Percentiles rank a stretch among this genome's conserved stretches.
phyloP scores from a whole-genome alignment of 2,888 invertebrate species.

The Lasioglossum villosulum region DNA sequence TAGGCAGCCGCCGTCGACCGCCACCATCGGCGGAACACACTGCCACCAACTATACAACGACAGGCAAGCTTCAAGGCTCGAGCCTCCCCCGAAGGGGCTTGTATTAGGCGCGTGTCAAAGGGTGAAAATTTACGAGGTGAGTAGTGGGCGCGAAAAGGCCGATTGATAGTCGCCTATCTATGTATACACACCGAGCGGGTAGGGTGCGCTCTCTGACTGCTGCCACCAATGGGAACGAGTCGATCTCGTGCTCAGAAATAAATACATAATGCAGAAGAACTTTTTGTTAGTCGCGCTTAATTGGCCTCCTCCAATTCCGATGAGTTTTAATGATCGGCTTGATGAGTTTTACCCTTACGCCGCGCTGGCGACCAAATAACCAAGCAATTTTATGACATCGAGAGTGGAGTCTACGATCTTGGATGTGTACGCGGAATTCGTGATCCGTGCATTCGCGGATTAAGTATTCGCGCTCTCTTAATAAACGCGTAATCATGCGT shows the following conservation, averaged over 20 bases:
- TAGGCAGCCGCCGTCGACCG: conserved; percentile 70
- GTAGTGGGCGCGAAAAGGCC: conserved; percentile 74
- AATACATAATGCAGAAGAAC: conserved; percentile 11
- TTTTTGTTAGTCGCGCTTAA: neutral
- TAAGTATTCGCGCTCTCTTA: neutral
- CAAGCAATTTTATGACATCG: neutral
- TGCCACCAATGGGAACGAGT: neutral
- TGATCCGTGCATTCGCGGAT: neutral
- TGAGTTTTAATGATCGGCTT: conserved; percentile 1
- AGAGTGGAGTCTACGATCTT: neutral
- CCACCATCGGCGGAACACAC: conserved; percentile 57
- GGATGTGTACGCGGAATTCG: neutral
- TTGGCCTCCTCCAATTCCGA: neutral
- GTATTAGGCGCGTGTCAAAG: conserved; percentile 82
- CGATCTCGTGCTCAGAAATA: conserved; percentile 11
- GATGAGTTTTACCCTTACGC: neutral
- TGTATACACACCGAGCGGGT: neutral
- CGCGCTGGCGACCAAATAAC: neutral
- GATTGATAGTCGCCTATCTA: conserved; percentile 74
- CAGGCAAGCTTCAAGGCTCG: conserved; percentile 25
- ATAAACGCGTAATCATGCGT: neutral
- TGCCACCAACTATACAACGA: conserved; percentile 29
- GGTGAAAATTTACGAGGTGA: conserved; percentile 83
- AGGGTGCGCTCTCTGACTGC: neutral
- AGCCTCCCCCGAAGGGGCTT: conserved; percentile 66